Base-by-base conservation (phyloP, 1,140 invertebrate genomes). In the Agrypnia vestita region DNA sequence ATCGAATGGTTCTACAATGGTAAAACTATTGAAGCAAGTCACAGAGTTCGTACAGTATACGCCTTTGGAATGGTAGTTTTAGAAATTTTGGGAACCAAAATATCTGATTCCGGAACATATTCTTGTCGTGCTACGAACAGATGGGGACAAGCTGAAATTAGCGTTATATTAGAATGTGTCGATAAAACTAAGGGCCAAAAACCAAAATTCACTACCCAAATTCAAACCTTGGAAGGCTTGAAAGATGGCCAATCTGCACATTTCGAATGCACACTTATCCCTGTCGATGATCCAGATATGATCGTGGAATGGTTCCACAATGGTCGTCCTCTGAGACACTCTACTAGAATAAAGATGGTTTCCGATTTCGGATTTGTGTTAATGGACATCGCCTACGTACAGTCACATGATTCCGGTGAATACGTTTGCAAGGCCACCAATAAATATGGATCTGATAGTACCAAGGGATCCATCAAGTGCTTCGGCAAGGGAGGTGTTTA, bases 1-100 rank as follows among this genome's bases (percentile, higher is more conserved):
- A 96, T 99, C 35, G 97, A 99, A 91, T 99, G 98, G 98, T 98
- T 98, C 91, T 98, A 96, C 84, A 97, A 99, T 87, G 96, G 95
- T 47, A 94, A 98, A 86, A 85, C 93, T 0, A 91, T 98, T 62
- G 95, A 96, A 88, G 96, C 96, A 21, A 96, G 96, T 88, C 95
- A 97, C 86, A 93, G 97, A 47, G 95, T 95, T 51, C 91, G 96
- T 84, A 98, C 96, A 44, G 96, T 97, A 21, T 96, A 98, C 85
- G 97, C 97, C 0, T 98, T 98, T 86, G 97, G 97, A 71, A 97
- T 97, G 92, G 96, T 98, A n/a, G 95, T 97, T 46, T 90, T 98
- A 4, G 97, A 98, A 90, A 96, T 98, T 83, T 90, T 97, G 3
- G 97, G 97, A 53, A 96, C 95, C 6, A 96, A 96, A 86, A 95